Evolutionary conservation across 1,140 invertebrate genomes (phyloP).

Genomic region (Medauroidea extradentata): DNA sequence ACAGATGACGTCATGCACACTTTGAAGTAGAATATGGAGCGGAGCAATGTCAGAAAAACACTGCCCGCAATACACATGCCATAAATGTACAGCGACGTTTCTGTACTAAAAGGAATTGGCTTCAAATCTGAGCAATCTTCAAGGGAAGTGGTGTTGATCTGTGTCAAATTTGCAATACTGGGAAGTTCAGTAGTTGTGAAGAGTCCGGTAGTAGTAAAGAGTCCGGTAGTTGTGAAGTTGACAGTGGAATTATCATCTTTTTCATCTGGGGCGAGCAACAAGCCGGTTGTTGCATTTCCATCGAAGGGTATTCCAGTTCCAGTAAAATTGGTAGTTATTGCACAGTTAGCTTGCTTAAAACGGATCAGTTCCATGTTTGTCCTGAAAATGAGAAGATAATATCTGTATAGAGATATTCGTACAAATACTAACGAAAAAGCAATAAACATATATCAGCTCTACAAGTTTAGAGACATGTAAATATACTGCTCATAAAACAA

Average conservation of each 20-base stretch:
- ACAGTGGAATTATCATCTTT: not conserved
- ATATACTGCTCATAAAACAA: no score
- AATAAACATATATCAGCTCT: no score
- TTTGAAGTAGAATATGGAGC: constrained; percentile 68
- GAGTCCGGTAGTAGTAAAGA: not conserved
- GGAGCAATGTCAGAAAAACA: constrained; percentile 38
- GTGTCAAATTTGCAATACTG: not conserved
- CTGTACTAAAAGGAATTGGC: constrained; percentile 14
- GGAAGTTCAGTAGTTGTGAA: not conserved
- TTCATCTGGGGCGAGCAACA: not conserved
- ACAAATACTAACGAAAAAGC: no score
- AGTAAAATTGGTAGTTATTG: no score
- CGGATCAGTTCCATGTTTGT: not conserved
- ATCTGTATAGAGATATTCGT: no score
- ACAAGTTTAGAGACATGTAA: no score
- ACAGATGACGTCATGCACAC: constrained; percentile 77
- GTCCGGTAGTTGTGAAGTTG: not conserved
- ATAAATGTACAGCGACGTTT: constrained; percentile 43
- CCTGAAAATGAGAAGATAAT: not conserved
- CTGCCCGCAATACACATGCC: constrained; percentile 36
- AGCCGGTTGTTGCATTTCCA: no score
- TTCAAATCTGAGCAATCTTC: not conserved
- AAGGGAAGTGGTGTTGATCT: not conserved
- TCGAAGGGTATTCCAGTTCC: no score
- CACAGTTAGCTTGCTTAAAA: not conserved